Percentiles rank a stretch among this genome's conserved stretches.
phyloP scores from a whole-genome alignment of 1,140 invertebrate genomes.

The Ooceraea biroi region DNA sequence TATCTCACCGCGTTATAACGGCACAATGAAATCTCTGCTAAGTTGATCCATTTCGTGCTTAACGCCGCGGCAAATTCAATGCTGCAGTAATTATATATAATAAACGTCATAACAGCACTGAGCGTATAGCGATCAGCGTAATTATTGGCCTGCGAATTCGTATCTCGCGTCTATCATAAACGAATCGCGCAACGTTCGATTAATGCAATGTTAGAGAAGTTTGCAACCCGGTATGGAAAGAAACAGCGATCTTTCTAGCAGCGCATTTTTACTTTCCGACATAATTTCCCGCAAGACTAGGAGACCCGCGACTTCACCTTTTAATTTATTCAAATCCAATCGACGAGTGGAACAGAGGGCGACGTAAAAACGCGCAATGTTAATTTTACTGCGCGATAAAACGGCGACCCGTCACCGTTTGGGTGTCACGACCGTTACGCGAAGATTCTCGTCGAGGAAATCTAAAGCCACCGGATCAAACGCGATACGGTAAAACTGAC shows the following conservation, averaged over 20 bases:
- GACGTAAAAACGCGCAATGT: background rate
- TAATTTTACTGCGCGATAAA: background rate
- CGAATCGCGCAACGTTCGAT: too few species aligned
- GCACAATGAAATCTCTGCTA: slow-evolving; percentile 47
- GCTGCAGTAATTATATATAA: background rate
- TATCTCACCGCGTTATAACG: slow-evolving; percentile 42
- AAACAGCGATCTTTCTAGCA: too few species aligned
- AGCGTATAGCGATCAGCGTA: background rate
- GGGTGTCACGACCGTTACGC: background rate
- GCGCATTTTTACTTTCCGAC: too few species aligned
- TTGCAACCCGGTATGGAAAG: too few species aligned
- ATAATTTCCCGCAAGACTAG: background rate
- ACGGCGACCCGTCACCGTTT: background rate
- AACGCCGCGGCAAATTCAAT: slow-evolving; percentile 11
- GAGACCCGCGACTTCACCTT: background rate
- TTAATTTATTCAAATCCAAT: slow-evolving; percentile 14
- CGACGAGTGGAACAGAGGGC: background rate
- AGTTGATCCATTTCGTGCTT: slow-evolving; percentile 55
- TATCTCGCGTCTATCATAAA: background rate
- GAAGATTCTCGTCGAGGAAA: background rate
- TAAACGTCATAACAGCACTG: slow-evolving; percentile 17
- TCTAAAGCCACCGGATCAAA: background rate
- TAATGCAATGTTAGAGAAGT: too few species aligned
- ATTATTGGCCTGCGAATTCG: background rate
- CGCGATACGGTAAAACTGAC: background rate